Base-by-base conservation (phyloP, 2,888 invertebrate species). In the Rotaria socialis region DNA sequence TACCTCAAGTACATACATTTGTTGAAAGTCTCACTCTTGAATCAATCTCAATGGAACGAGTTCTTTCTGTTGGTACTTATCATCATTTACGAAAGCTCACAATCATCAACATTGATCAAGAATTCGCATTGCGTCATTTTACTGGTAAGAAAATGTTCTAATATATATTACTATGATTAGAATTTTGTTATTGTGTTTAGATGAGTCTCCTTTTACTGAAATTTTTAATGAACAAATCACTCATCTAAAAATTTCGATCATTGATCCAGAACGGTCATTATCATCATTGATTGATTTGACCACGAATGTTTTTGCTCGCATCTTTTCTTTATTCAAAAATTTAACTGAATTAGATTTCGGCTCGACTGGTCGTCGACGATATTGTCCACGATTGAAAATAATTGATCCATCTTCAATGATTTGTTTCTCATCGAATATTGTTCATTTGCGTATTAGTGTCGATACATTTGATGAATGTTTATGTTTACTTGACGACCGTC, bases 361-460 rank as follows among this genome's bases (percentile, higher is more conserved):
- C 14, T 52, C 50, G 14, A 52, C 50, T 11, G 14, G 50, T 52
- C 50, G 50, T 52, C 14, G 50, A 52, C 50, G 50, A 14, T 52
- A 52, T 11, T n/a, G 8, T 58, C 8, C 58, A n/a, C 24, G 58
- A 2, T 24, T 8, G 24, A n/a, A 8, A n/a, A n/a, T 58, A n/a
- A 7, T n/a, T 24, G 58, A n/a, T 58, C 11, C n/a, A 58, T 58
- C n/a, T n/a, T 58, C 58, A n/a, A 24, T n/a, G n/a, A 24, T 24
- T n/a, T 58, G 58, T 24, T 58, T n/a, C n/a, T 58, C 58, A 58
- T 58, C 58, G n/a, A 58, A n/a, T 58, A 58, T 58, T 58, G 58
- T 58, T 58, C 58, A 58, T 58, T 24, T 58, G 10, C 24, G 58
- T n/a, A 58, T 58, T n/a, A 58, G n/a, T n/a, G n/a, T 58, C 8